phyloP scores from a whole-genome alignment of 2,888 invertebrate genomes.

The Dusona sp. region DNA sequence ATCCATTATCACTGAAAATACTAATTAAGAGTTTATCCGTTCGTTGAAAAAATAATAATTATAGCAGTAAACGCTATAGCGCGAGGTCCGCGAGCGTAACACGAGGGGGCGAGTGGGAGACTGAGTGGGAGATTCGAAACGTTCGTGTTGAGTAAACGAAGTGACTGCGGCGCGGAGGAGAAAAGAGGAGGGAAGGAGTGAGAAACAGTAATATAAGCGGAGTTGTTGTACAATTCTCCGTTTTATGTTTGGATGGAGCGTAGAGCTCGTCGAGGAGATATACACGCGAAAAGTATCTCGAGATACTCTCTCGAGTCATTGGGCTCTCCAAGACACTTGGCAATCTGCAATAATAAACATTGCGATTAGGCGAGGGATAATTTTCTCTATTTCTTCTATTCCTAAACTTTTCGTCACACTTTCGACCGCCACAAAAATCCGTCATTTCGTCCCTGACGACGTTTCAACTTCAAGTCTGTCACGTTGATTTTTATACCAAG shows the following conservation, averaged over 20 bases:
- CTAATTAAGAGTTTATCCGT: too few species aligned
- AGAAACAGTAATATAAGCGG: slow-evolving; percentile 15
- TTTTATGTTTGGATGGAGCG: slow-evolving; percentile 24
- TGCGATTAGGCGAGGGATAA: not conserved
- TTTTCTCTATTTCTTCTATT: not conserved
- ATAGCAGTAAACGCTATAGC: too few species aligned
- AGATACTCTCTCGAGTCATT: slow-evolving; percentile 12
- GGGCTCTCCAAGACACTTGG: slow-evolving; percentile 31
- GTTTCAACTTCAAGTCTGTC: not conserved
- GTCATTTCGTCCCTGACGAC: not conserved
- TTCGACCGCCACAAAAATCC: not conserved
- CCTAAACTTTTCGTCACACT: not conserved
- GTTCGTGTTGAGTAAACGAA: slow-evolving; percentile 3
- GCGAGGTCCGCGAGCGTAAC: slow-evolving; percentile 20
- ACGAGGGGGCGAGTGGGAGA: not conserved
- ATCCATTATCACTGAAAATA: too few species aligned
- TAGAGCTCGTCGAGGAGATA: slow-evolving; percentile 13
- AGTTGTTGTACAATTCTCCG: not conserved
- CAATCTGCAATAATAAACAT: slow-evolving; percentile 51
- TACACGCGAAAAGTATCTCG: slow-evolving; percentile 9
- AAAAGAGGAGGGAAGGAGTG: not conserved
- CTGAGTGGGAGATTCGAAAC: slow-evolving; percentile 25
- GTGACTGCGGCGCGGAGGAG: not conserved
- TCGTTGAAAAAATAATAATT: too few species aligned
- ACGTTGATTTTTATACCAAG: not conserved